Base-by-base conservation (phyloP, 1,140 invertebrate genomes). In the Drosophila guanche region DNA sequence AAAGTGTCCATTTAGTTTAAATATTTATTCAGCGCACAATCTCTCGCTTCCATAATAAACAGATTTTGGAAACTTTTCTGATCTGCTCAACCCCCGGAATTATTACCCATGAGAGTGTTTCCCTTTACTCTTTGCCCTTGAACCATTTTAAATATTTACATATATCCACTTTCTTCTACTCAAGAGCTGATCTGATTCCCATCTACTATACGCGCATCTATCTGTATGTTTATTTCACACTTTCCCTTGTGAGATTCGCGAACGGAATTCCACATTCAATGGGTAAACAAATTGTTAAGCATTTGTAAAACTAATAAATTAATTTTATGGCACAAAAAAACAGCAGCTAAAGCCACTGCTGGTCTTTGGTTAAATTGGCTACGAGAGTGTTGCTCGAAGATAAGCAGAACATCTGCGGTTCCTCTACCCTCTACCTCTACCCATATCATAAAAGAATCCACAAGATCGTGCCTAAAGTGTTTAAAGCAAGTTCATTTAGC, bases 291-390 rank as follows among this genome's bases (percentile, higher is more conserved):
- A 59, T 54, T 4, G 1, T 69, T 37, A 62, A 72, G 62, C 73
- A 81, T 81, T 83, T 84, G 65, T 76, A 76, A 79, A 75, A 84
- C 76, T 84, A 56, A 85, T 80, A 76, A 77, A 85, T 86, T 76
- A 59, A 27, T 66, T 85, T 85, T 63, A 85, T 80, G 70, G 60
- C 59, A 57, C 58, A 37, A 33, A 8, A 33, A 8, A 42, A 27
- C 40, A 51, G 58, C 65, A 61, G 56, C 61, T 22, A 42, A 46
- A 22, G 7, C 25, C 66, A 50, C 54, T 27, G 14, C 47, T 43
- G 45, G 40, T 37, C 29, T 68, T 68, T 62, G 40, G 62, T 50
- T 40, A 68, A 68, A 33, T 10, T 37, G 33, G 33, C 4, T 37
- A 37, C 4, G 7, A 37, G 33, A 12, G 33, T 37, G 33, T 37